A percentile compares a stretch with the other conserved stretches of the same genome.
phyloP scores from a whole-genome alignment of 2,888 invertebrate genomes.

The Stenodema calcarata region DNA sequence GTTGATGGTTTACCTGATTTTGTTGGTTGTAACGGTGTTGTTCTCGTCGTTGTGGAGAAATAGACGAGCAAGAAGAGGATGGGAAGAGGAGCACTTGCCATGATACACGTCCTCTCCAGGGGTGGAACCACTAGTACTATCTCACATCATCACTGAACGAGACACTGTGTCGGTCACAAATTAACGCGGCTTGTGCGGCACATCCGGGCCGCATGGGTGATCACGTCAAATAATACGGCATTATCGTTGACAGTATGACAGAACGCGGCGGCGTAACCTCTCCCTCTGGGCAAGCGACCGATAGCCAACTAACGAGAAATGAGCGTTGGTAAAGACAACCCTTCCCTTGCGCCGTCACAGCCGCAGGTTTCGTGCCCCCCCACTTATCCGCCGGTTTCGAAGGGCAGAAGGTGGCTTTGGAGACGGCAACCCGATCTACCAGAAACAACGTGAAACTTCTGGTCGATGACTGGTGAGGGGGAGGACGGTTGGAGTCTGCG shows the following conservation, averaged over 20 bases:
- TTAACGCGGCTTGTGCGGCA: neutral
- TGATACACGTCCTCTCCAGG: conserved; percentile 29
- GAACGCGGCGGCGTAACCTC: neutral
- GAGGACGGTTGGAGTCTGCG: conserved; percentile 12
- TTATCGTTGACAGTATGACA: conserved; percentile 17
- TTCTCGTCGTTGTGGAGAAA: conserved; percentile 35
- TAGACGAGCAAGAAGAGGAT: conserved; percentile 45
- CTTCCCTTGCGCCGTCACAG: neutral
- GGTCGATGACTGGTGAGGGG: neutral
- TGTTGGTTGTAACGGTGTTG: conserved; percentile 33
- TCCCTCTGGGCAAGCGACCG: neutral
- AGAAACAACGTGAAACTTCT: neutral
- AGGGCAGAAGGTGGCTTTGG: neutral
- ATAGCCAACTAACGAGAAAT: conserved; percentile 7
- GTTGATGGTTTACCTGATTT: conserved; percentile 14
- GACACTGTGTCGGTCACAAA: conserved; percentile 29
- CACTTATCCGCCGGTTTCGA: neutral
- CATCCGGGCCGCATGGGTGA: conserved; percentile 35
- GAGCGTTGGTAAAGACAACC: neutral
- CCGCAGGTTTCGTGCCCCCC: neutral
- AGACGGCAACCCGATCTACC: neutral
- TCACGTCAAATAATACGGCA: conserved; percentile 43
- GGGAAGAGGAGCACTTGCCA: conserved; percentile 43
- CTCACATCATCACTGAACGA: conserved; percentile 40
- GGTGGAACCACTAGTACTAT: conserved; percentile 43